These are phyloP conservation scores for Cyclura pinguis DNA, from an alignment of 2,797 vertebrate genomes.

Conservation along the genomic window DNA sequence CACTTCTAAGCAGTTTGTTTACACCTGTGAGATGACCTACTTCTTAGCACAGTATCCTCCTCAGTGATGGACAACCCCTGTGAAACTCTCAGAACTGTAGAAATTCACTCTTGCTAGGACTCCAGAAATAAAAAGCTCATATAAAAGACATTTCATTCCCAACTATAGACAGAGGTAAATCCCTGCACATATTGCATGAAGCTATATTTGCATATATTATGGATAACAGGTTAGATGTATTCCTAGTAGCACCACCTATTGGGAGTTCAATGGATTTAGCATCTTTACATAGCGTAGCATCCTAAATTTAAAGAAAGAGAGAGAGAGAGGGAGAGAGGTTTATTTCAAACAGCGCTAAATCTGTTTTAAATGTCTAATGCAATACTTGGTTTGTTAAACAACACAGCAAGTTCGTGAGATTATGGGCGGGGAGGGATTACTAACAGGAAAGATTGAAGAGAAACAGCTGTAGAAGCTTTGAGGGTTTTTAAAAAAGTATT, in stretches of 20 bases:
- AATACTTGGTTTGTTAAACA: constrained; percentile 53
- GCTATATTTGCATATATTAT: constrained; percentile 5
- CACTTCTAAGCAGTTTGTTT: constrained; percentile 1
- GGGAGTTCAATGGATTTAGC: constrained; percentile 38
- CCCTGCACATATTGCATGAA: background rate
- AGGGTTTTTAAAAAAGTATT: constrained; percentile 65
- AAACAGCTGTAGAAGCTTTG: constrained; percentile 60
- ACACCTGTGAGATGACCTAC: constrained; percentile 3
- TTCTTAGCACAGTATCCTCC: constrained; percentile 3
- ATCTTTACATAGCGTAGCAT: constrained; percentile 17
- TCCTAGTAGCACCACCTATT: constrained; percentile 12
- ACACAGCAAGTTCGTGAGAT: constrained; percentile 40
- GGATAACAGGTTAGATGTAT: constrained; percentile 15
- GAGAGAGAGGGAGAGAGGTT: background rate
- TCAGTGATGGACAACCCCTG: background rate
- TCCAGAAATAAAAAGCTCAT: background rate
- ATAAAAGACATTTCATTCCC: background rate
- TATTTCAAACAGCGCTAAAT: constrained; percentile 17
- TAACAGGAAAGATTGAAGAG: constrained; percentile 61
- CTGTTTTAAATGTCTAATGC: constrained; percentile 46
- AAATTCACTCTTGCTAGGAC: constrained; percentile 3
- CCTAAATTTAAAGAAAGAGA: constrained; percentile 20
- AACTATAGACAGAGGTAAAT: constrained; percentile 5
- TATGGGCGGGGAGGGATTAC: background rate
- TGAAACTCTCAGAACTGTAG: background rate